Conservation (phyloP, 2,797 vertebrate species). For the Iguana delicatissima region DNA sequence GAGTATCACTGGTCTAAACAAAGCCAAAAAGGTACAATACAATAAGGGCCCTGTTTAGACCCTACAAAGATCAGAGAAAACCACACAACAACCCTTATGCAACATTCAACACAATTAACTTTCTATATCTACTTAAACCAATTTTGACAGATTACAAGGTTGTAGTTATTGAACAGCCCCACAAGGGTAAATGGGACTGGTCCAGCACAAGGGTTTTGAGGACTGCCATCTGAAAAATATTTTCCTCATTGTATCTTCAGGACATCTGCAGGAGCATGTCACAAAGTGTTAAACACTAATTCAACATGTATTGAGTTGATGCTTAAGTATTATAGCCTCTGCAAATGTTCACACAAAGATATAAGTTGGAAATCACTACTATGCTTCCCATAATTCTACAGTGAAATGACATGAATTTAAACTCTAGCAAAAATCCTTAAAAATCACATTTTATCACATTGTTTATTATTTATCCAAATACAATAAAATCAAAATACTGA, state of each 20-base stretch:
- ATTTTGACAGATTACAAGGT: slow-evolving; percentile 50
- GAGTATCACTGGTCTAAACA: slow-evolving; percentile 82
- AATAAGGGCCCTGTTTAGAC: slow-evolving; percentile 80
- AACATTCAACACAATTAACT: slow-evolving; percentile 77
- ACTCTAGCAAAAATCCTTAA: slow-evolving; percentile 41
- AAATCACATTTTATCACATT: slow-evolving; percentile 54
- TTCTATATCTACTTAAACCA: slow-evolving; percentile 75
- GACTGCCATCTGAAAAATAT: slow-evolving; percentile 61
- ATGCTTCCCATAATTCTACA: slow-evolving; percentile 56
- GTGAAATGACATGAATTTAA: slow-evolving; percentile 69
- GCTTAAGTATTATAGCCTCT: slow-evolving; percentile 61
- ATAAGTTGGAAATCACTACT: slow-evolving; percentile 73
- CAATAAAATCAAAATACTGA: slow-evolving; percentile 58
- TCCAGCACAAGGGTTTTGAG: slow-evolving; percentile 28
- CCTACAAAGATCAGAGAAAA: slow-evolving; percentile 79
- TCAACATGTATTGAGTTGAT: slow-evolving; percentile 15
- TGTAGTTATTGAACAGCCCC: slow-evolving; percentile 25
- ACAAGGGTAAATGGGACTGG: neutral
- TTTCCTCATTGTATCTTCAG: slow-evolving; percentile 77
- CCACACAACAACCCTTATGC: slow-evolving; percentile 78
- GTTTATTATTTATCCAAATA: slow-evolving; percentile 69
- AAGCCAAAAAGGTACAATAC: slow-evolving; percentile 82
- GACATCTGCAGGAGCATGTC: slow-evolving; percentile 73
- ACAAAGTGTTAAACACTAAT: slow-evolving; percentile 1
- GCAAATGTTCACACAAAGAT: slow-evolving; percentile 72